phyloP scores from a whole-genome alignment of 2,888 invertebrate species.

The Lycophotia porphyrea region DNA sequence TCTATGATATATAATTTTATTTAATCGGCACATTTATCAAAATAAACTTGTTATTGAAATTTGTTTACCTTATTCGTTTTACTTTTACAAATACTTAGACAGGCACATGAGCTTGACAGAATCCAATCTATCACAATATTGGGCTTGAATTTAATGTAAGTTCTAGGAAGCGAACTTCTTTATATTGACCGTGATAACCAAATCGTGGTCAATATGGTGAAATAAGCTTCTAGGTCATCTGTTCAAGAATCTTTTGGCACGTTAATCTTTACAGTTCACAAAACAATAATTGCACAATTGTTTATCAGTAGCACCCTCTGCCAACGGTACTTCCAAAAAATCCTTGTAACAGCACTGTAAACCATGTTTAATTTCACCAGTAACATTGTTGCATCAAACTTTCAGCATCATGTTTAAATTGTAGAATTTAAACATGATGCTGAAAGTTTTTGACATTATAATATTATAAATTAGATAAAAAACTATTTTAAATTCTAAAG shows the following conservation, averaged over 20 bases:
- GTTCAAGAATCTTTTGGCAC: background rate
- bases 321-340: background rate
- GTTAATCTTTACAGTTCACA: background rate
- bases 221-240: background rate
- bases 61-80: constrained; percentile 81
- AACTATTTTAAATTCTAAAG: constrained; percentile 14
- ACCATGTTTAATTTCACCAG: background rate
- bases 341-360: background rate
- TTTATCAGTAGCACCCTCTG: background rate
- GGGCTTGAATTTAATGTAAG: background rate
- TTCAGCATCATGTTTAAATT: too few relatives aligned
- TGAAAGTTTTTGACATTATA: constrained; percentile 1
- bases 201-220: background rate
- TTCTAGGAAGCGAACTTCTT: background rate
- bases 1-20: constrained; percentile 80
- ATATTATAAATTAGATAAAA: constrained; percentile 10
- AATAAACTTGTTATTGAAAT: constrained; percentile 88
- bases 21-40: constrained; percentile 85
- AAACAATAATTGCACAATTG: background rate
- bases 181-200: background rate
- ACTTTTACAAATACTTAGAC: constrained; percentile 30
- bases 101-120: constrained; percentile 29
- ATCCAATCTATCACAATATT: constrained; percentile 1
- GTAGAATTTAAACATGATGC: background rate
- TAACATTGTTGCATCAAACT: too few relatives aligned